Evolutionary conservation across 2,797 vertebrate species (phyloP), one percentile per base, ranked within the genome.

Genomic region (Neopelma chrysocephalum): DNA sequence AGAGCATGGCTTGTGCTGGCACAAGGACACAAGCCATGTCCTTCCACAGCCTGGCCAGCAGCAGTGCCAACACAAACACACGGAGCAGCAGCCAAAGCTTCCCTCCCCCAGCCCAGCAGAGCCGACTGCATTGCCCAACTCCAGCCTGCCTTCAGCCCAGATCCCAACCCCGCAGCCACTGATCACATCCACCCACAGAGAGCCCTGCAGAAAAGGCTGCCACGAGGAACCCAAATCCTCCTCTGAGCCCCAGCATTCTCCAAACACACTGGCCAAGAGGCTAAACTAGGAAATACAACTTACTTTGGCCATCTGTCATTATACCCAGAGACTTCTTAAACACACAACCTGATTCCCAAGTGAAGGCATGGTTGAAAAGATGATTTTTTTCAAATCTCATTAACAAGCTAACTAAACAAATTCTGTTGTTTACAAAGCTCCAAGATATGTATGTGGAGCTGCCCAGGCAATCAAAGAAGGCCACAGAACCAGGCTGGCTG

Each of bases 41-140:
- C 47, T 70, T n/a, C 43, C 81, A 69, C 0, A 10, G 77, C 43
- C 5, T 32, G 38, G 29, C 73, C 15, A 21, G 27, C 54, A 65
- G 78, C 79, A 64, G 60, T 11, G 91, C 90, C 94, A 90, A 61
- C 20, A 31, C 72, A 83, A 95, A 88, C 87, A 82, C 42, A 7
- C 0, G 1, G 4, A 80, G 61, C 26, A 61, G 87, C 68, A 85
- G 72, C 31, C 83, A 64, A 27, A 40, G 21, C 57, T 29, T n/a
- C 76, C 77, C 69, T 54, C 14, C 40, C 25, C n/a, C 47, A 45
- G 13, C 11, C 16, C 3, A 0, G 70, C 1, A 6, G 45, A 54
- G 38, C 38, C 9, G 2, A n/a, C 38, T 5, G 14, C 43, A 34
- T 4, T 80, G 84, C 68, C 73, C 18, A 79, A 57, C 4, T 54